phyloP scores from a whole-genome alignment of 2,113 vertebrate species.

The Peromyscus polionotus region DNA sequence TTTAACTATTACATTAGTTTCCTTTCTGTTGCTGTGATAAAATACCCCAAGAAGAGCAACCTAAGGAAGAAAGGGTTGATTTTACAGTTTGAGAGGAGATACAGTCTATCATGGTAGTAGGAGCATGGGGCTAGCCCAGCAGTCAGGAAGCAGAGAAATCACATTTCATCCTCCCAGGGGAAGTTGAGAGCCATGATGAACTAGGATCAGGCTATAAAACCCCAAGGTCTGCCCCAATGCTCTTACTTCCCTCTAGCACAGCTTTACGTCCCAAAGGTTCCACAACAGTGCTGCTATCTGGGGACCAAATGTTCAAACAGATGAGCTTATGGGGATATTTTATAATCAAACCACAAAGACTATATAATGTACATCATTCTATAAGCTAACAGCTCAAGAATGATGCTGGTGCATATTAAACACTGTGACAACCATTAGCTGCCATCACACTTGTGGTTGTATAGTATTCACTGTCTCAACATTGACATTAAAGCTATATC shows the following conservation, averaged over 20 bases:
- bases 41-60: background rate
- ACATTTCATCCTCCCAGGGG: background rate
- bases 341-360: background rate
- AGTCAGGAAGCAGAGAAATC: background rate
- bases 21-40: background rate
- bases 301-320: background rate
- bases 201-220: background rate
- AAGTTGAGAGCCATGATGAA: background rate
- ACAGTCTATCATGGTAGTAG: background rate
- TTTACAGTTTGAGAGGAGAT: background rate
- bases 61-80: background rate
- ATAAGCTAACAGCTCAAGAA: background rate
- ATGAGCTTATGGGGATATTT: background rate
- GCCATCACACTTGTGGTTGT: background rate
- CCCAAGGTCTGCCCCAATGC: background rate
- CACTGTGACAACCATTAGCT: background rate
- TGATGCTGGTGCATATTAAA: background rate
- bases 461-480: background rate
- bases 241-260: background rate
- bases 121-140: background rate
- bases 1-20: background rate
- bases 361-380: background rate
- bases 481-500: constrained; percentile 4
- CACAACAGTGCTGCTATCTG: background rate
- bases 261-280: background rate